Percentiles rank a stretch among this genome's conserved stretches.
phyloP scores from a whole-genome alignment of 2,113 vertebrate species.

The Gorilla gorilla region DNA sequence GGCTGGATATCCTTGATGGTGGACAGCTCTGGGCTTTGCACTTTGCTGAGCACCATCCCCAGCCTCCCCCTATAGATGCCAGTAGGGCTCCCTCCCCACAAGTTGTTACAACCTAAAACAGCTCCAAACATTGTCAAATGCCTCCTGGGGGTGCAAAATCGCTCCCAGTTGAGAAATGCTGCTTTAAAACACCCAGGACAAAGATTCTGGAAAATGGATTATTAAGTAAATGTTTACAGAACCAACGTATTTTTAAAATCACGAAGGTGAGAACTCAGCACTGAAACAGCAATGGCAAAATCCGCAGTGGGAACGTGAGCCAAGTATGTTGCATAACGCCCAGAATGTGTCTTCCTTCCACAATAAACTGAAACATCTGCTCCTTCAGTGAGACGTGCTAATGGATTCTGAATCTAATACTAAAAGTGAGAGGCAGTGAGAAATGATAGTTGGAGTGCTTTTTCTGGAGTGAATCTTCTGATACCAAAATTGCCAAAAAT shows the following conservation, averaged over 20 bases:
- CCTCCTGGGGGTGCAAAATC: neutral
- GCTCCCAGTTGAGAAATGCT: neutral
- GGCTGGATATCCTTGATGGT: accelerated
- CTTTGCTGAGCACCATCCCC: neutral
- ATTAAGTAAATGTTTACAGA: conserved; percentile 52
- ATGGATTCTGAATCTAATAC: conserved; percentile 58
- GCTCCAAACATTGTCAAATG: neutral
- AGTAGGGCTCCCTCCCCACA: neutral
- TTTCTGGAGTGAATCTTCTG: neutral
- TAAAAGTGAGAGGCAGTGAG: conserved; percentile 59
- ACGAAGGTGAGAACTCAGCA: conserved; percentile 61
- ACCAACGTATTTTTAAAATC: conserved; percentile 36
- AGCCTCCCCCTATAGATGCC: neutral
- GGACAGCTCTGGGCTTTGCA: accelerated
- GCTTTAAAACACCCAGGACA: neutral
- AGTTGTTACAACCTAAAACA: too few species aligned
- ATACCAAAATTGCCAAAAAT: neutral
- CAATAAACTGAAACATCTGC: conserved; percentile 77
- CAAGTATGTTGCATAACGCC: conserved; percentile 72
- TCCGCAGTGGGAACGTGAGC: conserved; percentile 52
- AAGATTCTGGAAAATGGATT: neutral
- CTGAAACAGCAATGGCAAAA: conserved; percentile 67
- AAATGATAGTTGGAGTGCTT: neutral
- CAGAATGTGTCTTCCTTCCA: conserved; percentile 69
- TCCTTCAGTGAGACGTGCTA: conserved; percentile 63